Percentiles rank a stretch among this genome's conserved stretches.
phyloP scores from a whole-genome alignment of 2,797 vertebrate species.

The Typhlichthys subterraneus region DNA sequence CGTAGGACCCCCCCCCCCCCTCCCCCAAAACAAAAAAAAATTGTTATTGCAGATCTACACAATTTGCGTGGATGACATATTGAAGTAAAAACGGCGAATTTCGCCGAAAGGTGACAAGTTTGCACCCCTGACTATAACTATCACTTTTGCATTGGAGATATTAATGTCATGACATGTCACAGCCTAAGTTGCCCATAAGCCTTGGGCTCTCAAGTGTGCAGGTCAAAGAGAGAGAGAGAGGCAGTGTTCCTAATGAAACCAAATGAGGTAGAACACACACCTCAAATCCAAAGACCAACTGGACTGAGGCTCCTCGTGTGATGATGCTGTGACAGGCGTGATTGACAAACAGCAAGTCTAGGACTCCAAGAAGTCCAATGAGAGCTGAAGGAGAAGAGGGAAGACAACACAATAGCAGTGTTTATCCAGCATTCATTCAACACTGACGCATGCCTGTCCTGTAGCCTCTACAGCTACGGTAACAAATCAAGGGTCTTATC shows the following conservation, averaged over 20 bases:
- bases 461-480: background rate
- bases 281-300: constrained; percentile 97
- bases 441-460: background rate
- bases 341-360: constrained; percentile 93
- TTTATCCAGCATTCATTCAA: background rate
- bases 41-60: too few relatives aligned
- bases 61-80: too few relatives aligned
- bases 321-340: constrained; percentile 96
- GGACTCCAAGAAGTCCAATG: constrained; percentile 84
- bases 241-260: background rate
- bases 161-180: too few relatives aligned
- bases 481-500: background rate
- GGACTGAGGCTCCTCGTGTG: constrained; percentile 92
- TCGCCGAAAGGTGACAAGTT: too few relatives aligned
- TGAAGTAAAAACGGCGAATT: too few relatives aligned
- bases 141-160: too few relatives aligned
- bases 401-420: background rate
- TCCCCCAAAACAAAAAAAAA: too few relatives aligned
- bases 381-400: constrained; percentile 77
- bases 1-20: too few relatives aligned
- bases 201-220: too few relatives aligned
- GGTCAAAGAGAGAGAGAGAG: too few relatives aligned
- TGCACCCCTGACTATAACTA: background rate
- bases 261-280: constrained; percentile 57
- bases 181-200: too few relatives aligned